phyloP scores from a whole-genome alignment of 1,140 invertebrate species.

The Nasonia giraulti region DNA sequence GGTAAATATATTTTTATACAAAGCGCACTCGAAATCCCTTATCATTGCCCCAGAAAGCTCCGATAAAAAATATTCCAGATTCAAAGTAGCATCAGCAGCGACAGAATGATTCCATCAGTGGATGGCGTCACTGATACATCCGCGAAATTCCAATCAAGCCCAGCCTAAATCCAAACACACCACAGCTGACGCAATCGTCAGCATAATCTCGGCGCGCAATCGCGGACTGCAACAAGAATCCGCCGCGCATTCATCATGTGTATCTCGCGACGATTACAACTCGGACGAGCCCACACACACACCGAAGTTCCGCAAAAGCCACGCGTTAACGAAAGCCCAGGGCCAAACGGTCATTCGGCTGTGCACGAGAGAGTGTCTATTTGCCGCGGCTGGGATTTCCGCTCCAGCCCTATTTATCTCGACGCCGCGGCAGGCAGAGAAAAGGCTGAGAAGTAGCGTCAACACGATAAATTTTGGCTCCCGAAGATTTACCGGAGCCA shows the following conservation, averaged over 20 bases:
- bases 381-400: not conserved
- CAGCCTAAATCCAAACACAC: too few species aligned
- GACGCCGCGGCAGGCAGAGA: not conserved
- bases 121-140: too few species aligned
- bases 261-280: too few species aligned
- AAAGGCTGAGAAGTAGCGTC: not conserved
- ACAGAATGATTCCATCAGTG: too few species aligned
- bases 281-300: too few species aligned
- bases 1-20: not conserved
- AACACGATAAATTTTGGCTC: constrained; percentile 8
- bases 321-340: not conserved
- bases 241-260: too few species aligned
- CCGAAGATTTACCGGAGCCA: not conserved
- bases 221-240: too few species aligned
- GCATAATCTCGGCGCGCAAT: too few species aligned
- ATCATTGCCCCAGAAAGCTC: not conserved
- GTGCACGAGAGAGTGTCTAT: not conserved
- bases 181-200: too few species aligned
- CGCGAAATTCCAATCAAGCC: too few species aligned
- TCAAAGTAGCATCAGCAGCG: too few species aligned
- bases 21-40: not conserved
- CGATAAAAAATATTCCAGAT: too few species aligned
- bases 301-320: not conserved
- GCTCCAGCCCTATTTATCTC: not conserved
- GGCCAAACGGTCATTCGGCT: not conserved